These are phyloP conservation scores for Boleophthalmus pectinirostris DNA, from an alignment of 2,113 vertebrate species.

Conservation along the genomic window DNA sequence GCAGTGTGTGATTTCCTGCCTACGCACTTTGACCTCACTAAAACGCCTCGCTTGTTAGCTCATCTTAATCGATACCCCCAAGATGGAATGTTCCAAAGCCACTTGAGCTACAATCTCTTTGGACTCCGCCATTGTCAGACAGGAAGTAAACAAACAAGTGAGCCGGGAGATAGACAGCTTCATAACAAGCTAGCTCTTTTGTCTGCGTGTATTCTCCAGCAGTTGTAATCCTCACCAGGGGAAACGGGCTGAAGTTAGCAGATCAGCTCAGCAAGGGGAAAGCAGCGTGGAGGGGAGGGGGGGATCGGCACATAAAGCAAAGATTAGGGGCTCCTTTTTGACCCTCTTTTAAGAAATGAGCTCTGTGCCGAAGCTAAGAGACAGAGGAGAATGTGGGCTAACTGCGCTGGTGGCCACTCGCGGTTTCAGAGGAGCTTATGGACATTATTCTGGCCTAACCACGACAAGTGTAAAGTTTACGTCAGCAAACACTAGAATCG, in stretches of 20 bases:
- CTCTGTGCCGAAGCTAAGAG: slow-evolving; percentile 7
- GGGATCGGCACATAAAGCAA: slow-evolving; percentile 58
- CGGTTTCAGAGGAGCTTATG: background rate
- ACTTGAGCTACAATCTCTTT: background rate
- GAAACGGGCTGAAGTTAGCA: slow-evolving; percentile 20
- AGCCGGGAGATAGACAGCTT: background rate
- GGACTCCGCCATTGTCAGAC: background rate
- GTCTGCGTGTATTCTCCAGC: slow-evolving; percentile 8
- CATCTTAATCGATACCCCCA: background rate
- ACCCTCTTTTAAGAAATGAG: slow-evolving; percentile 41
- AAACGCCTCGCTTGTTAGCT: background rate
- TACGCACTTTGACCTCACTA: background rate
- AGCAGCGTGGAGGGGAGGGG: slow-evolving; percentile 26
- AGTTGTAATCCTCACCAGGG: slow-evolving; percentile 32
- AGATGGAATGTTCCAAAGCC: slow-evolving; percentile 2
- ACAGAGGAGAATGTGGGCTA: background rate
- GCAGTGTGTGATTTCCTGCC: background rate
- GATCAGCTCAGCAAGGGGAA: slow-evolving; percentile 40
- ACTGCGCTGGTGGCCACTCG: slow-evolving; percentile 5
- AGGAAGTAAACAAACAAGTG: background rate
- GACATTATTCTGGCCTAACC: slow-evolving; percentile 1
- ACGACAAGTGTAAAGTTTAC: background rate
- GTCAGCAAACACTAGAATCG: background rate
- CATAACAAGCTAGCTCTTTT: slow-evolving; percentile 9
- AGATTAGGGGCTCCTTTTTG: slow-evolving; percentile 63